A percentile compares a stretch with the other conserved stretches of the same genome.
These are phyloP conservation scores for Boulengeromyrus knoepffleri DNA, from an alignment of 2,113 vertebrate genomes.

Conservation along the genomic window DNA sequence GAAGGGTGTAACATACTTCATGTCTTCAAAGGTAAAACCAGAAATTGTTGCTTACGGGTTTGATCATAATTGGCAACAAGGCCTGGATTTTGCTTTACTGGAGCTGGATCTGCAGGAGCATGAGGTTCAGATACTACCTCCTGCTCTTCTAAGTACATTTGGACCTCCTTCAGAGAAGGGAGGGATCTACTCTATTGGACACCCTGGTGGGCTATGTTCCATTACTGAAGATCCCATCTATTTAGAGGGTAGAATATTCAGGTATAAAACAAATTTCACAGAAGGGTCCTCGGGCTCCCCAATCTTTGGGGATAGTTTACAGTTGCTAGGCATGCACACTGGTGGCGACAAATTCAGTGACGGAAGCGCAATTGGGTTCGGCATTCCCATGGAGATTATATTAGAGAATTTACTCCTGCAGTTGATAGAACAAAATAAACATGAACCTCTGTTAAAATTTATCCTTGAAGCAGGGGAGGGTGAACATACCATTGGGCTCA, in stretches of 20 bases:
- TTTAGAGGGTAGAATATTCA: neutral
- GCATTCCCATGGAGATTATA: neutral
- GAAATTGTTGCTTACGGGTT: neutral
- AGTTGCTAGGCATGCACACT: neutral
- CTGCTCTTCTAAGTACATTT: neutral
- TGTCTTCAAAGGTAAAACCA: neutral
- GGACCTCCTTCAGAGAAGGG: neutral
- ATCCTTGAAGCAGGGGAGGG: neutral
- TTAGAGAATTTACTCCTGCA: neutral
- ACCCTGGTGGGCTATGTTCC: neutral
- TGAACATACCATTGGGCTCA: no score
- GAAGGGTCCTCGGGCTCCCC: neutral
- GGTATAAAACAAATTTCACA: neutral
- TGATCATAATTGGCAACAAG: fast-evolving
- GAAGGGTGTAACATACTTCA: no score
- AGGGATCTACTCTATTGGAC: neutral
- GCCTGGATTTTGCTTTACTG: neutral
- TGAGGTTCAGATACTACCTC: neutral
- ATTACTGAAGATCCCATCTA: no score
- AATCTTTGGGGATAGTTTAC: neutral
- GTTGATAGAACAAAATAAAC: neutral
- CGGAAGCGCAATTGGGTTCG: no score
- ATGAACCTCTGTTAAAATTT: neutral
- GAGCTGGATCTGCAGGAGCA: neutral
- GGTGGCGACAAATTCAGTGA: neutral